These are phyloP conservation scores for Sarcophaga variegata DNA, from an alignment of 2,888 invertebrate genomes.

Conservation along the genomic window DNA sequence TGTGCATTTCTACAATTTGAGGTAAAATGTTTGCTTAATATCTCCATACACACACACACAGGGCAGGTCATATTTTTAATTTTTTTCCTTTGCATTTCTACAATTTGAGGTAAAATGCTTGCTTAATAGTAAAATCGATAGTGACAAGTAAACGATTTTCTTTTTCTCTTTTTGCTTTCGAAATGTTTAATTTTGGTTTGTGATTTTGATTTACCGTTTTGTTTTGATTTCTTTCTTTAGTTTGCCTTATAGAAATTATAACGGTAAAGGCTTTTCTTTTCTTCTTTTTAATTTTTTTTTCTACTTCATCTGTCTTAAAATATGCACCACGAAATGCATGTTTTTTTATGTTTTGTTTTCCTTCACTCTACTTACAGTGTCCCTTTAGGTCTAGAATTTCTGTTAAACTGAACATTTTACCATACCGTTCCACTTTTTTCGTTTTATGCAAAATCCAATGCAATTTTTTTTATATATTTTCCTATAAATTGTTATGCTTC, in stretches of 20 bases:
- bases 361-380: slow-evolving; percentile 30
- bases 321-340: slow-evolving; percentile 24
- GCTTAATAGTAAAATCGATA: slow-evolving; percentile 60
- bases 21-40: background rate
- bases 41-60: background rate
- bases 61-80: background rate
- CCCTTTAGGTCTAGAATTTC: slow-evolving; percentile 46
- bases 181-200: background rate
- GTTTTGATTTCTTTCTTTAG: slow-evolving; percentile 22
- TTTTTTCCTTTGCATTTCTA: slow-evolving; percentile 2
- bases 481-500: slow-evolving; percentile 20
- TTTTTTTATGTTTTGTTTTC: background rate
- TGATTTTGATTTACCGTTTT: background rate
- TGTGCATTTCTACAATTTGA: too few species aligned
- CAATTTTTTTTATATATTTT: slow-evolving; percentile 8
- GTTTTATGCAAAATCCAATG: background rate
- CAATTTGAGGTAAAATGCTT: background rate
- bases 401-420: slow-evolving; percentile 38
- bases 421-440: background rate
- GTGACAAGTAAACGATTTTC: slow-evolving; percentile 34
- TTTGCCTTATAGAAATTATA: slow-evolving; percentile 36
- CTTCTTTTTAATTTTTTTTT: background rate
- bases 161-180: background rate
- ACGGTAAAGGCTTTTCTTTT: background rate
- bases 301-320: slow-evolving; percentile 14